Percentiles rank a stretch among this genome's conserved stretches.
phyloP scores from a whole-genome alignment of 2,797 vertebrate species.

The Limosa lapponica region DNA sequence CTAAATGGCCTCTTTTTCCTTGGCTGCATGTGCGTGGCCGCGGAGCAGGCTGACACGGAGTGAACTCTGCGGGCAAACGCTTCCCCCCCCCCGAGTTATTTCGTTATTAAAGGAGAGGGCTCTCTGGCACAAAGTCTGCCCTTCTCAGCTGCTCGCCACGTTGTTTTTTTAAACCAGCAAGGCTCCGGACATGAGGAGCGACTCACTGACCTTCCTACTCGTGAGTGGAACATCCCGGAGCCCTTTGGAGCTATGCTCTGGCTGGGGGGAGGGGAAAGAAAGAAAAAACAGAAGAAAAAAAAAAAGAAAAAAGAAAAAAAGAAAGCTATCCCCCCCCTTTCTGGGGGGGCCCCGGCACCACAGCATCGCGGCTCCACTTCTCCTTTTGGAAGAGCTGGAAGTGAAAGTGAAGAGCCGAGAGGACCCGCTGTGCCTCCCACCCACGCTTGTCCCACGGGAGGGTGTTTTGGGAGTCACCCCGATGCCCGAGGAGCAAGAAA shows the following conservation, averaged over 20 bases:
- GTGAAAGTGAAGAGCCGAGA: neutral
- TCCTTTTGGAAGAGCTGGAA: neutral
- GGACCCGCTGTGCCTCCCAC: neutral
- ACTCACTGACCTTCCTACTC: rapidly evolving
- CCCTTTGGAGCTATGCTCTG: neutral
- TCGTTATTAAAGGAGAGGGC: neutral
- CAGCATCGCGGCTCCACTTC: neutral
- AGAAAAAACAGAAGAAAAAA: no score
- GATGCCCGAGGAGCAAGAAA: rapidly evolving
- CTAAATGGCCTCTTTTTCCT: slow-evolving; percentile 46
- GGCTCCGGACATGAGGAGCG: neutral
- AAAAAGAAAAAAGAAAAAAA: no score
- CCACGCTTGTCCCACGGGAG: neutral
- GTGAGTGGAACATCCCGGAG: neutral
- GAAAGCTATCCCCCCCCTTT: neutral
- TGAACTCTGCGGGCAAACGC: neutral
- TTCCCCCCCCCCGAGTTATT: neutral
- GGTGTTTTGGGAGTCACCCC: neutral
- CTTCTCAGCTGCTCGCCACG: neutral
- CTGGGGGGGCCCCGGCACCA: rapidly evolving
- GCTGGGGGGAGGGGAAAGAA: no score
- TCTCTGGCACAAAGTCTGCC: neutral
- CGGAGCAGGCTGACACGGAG: neutral
- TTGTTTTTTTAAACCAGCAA: neutral
- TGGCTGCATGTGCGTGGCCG: neutral